Evolutionary conservation across 1,140 invertebrate species (phyloP), one percentile per base, ranked within the genome.

Genomic region (Mylabris phalerata): DNA sequence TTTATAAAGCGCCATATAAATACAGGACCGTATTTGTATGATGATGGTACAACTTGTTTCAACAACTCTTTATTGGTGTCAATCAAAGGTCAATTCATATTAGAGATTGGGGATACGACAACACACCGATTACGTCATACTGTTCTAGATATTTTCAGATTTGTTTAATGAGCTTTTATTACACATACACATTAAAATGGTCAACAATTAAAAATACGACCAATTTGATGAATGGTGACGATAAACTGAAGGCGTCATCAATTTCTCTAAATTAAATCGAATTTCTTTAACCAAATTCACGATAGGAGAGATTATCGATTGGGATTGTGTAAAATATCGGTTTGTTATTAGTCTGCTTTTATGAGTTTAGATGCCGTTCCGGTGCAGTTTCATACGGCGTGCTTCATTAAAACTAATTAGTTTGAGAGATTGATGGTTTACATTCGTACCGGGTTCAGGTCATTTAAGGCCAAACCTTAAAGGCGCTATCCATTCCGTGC

Each of bases 61-160:
- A 57, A 49, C 55, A 48, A 48, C 48, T 32, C 32, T 55, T 60
- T 59, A 63, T 63, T 63, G 52, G 51, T 63, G 61, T 63, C 57
- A 63, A 63, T 60, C 43, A 63, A 63, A 60, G 61, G 61, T 63
- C 61, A 63, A 63, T 63, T 63, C 54, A 60, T 60, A 57, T 56
- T 60, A 63, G 47, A 60, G 61, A 60, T 57, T 57, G 55, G 55
- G 55, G 48, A 57, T 57, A 57, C 48, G 55, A 52, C 48, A 50
- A 51, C 57, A 54, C 45, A 46, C 44, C 25, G 50, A 45, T 59
- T 59, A 50, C 57, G 50, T 59, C 57, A 59, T 59, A 41, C 54
- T 45, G 38, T 59, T 44, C 50, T 44, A 54, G 45, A 59, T 59
- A 59, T 54, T 59, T 52, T 59, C 57, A 59, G 57, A 59, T 59